Evolutionary conservation across 2,113 vertebrate species (phyloP), one percentile per base, ranked within the genome.

Genomic region (Oostethus manadensis): DNA sequence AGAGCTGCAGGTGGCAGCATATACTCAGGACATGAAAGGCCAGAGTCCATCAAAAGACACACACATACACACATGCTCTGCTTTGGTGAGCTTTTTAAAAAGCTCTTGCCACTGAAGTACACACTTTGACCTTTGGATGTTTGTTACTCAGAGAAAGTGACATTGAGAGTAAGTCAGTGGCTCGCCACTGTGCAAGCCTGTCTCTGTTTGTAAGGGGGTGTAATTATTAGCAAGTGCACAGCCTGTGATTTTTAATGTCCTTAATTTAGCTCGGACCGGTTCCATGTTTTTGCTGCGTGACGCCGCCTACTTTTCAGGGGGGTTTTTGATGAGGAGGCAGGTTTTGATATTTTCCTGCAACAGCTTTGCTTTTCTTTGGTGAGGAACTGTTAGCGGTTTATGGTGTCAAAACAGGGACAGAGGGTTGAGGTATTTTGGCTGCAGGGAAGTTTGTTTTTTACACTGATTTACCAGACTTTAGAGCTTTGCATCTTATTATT

Each of bases 91-190:
- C 77, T 79, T 74, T 80, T 72, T 60, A n/a, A n/a, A n/a, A n/a
- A n/a, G 38, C 38, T 53, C 46, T 74, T 71, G 82, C 73, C 71
- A 82, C 46, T 61, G 68, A 48, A 83, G 82, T 84, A 81, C 86
- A 86, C 83, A 86, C 88, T 81, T 73, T 78, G 86, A 91, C 93
- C 92, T 90, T 88, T 86, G 88, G 85, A 89, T 92, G 91, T 90
- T 88, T 86, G 88, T 89, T 88, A 83, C 84, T 80, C 86, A 67
- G 76, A 69, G 58, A 83, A 86, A 86, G 79, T 83, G 89, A 88
- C 88, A 87, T 82, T 89, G 83, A 83, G 82, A 86, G 86, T 76
- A 71, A 84, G 85, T 75, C 72, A 85, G 84, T 13, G 84, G 79
- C 60, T 87, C 61, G 16, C 66, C 79, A 68, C 80, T 88, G 79